phyloP scores from a whole-genome alignment of 2,888 invertebrate genomes.

The Cancer borealis region DNA sequence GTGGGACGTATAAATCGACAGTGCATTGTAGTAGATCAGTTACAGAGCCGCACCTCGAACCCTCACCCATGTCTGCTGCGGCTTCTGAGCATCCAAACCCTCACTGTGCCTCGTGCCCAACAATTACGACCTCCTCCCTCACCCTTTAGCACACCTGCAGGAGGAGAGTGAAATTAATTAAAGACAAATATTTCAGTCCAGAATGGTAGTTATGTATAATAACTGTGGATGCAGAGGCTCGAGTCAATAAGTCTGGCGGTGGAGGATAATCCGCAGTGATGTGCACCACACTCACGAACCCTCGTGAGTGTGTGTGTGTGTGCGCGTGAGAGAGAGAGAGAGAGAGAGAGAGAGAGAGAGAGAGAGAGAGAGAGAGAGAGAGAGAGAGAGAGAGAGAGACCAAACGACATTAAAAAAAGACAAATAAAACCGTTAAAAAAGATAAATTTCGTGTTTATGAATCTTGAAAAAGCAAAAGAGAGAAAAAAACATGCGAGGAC shows the following conservation, averaged over 20 bases:
- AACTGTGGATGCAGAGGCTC: constrained; percentile 15
- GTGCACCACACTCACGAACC: constrained; percentile 34
- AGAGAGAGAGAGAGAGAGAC: not conserved
- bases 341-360: constrained; percentile 41
- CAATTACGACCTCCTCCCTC: not conserved
- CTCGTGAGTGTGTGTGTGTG: not conserved
- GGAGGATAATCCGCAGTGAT: constrained; percentile 24
- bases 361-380: constrained; percentile 35
- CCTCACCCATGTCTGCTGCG: constrained; percentile 14
- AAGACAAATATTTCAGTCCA: not conserved
- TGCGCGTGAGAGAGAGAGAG: not conserved
- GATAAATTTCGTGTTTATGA: not conserved
- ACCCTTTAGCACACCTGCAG: constrained; percentile 28
- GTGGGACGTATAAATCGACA: constrained; percentile 28
- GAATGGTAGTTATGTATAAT: not conserved
- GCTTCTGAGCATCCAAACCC: not conserved
- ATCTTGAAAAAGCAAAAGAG: not conserved
- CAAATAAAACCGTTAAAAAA: not conserved
- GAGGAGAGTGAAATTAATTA: constrained; percentile 5
- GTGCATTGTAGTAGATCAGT: constrained; percentile 41
- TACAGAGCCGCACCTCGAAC: constrained; percentile 50
- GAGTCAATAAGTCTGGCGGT: not conserved
- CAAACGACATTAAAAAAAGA: not conserved
- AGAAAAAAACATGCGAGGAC: not conserved
- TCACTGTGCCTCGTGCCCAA: not conserved